phyloP scores from a whole-genome alignment of 2,113 vertebrate species.

The Nothoprocta pentlandii region DNA sequence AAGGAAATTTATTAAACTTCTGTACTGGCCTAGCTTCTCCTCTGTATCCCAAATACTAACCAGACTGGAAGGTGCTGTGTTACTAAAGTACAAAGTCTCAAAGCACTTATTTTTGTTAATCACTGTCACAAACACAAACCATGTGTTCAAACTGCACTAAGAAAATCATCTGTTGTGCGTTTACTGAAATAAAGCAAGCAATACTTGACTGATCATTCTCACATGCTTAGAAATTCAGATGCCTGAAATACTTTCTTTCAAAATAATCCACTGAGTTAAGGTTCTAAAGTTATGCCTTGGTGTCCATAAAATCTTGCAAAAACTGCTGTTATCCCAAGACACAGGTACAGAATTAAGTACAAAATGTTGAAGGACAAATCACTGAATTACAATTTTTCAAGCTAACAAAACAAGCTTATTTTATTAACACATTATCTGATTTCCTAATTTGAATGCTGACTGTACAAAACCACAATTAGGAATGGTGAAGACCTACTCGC shows the following conservation, averaged over 20 bases:
- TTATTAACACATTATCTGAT: neutral
- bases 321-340: accelerated
- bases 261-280: neutral
- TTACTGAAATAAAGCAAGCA: neutral
- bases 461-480: neutral
- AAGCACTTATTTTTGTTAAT: neutral
- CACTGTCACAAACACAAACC: neutral
- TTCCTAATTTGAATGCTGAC: neutral
- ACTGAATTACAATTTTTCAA: neutral
- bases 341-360: neutral
- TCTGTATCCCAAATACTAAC: neutral
- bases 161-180: neutral
- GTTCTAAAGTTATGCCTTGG: neutral
- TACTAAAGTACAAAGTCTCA: neutral
- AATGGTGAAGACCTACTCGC: neutral
- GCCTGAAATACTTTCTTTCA: neutral
- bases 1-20: neutral
- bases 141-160: neutral
- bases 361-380: neutral
- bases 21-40: neutral
- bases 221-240: neutral
- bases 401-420: neutral
- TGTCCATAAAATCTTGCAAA: neutral
- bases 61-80: neutral
- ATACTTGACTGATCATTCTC: neutral